Percentiles rank a stretch among this genome's conserved stretches.
phyloP scores from a whole-genome alignment of 2,797 vertebrate genomes.

The Linurgus olivaceus region DNA sequence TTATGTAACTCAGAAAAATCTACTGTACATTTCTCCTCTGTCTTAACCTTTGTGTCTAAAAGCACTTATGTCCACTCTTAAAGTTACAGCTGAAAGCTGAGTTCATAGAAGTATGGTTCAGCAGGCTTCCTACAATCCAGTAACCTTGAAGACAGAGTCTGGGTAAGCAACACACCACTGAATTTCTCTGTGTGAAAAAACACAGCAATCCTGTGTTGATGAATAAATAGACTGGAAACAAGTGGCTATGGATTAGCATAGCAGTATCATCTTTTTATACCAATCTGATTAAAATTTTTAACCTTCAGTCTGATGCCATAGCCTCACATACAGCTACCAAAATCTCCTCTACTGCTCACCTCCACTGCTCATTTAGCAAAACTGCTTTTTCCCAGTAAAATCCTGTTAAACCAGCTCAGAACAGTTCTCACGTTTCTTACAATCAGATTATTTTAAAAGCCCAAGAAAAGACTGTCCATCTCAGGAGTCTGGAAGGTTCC shows the following conservation, averaged over 20 bases:
- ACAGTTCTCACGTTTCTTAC: fast-evolving
- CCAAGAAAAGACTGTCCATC: not conserved
- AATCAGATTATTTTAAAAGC: not conserved
- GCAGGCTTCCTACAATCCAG: not conserved
- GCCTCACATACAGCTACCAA: not conserved
- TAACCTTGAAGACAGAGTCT: not conserved
- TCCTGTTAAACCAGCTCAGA: not conserved
- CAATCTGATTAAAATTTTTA: not conserved
- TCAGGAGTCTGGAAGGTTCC: not conserved
- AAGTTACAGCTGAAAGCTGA: not conserved
- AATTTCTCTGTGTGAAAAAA: not conserved
- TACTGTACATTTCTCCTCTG: not conserved
- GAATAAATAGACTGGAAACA: not conserved
- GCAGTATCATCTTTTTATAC: not conserved
- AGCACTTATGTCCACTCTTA: not conserved
- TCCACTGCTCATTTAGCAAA: fast-evolving
- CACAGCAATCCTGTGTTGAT: not conserved
- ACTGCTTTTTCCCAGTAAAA: not conserved
- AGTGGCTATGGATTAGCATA: not conserved
- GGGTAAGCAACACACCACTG: not conserved
- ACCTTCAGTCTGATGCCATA: not conserved
- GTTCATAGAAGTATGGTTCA: not conserved
- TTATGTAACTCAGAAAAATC: not conserved
- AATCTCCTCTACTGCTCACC: not conserved
- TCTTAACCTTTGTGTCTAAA: not conserved